Evolutionary conservation across 2,888 invertebrate genomes (phyloP).

Genomic region (Chloroclysta siterata): DNA sequence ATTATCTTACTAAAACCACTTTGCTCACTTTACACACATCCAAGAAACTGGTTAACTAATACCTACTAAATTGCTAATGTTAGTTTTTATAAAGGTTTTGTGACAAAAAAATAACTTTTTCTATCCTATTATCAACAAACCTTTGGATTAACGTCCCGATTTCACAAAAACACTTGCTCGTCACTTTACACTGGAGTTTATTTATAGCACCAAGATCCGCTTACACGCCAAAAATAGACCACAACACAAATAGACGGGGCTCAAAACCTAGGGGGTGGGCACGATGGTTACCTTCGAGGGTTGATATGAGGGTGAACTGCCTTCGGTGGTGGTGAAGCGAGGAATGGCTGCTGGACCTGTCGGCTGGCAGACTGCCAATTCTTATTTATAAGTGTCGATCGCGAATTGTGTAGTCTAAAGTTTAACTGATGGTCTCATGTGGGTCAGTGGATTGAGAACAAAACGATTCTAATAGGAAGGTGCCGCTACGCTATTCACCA

Average conservation of each 20-base stretch:
- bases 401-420: conserved; percentile 25
- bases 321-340: conserved; percentile 36
- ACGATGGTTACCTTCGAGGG: conserved; percentile 21
- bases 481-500: background rate
- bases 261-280: conserved; percentile 7
- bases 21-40: too few species aligned
- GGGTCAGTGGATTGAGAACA: conserved; percentile 27
- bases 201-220: conserved; percentile 24
- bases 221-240: conserved; percentile 29
- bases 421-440: conserved; percentile 35
- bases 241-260: conserved; percentile 16
- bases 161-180: conserved; percentile 12
- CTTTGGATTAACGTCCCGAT: background rate
- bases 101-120: background rate
- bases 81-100: too few species aligned
- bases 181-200: conserved; percentile 24
- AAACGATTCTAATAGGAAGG: conserved; percentile 2
- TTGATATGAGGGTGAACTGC: conserved; percentile 26
- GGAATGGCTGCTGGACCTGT: conserved; percentile 41
- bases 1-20: too few species aligned
- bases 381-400: conserved; percentile 51
- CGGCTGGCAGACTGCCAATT: conserved; percentile 51
- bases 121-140: background rate
- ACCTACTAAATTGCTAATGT: too few species aligned
- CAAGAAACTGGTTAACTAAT: too few species aligned